Base-by-base conservation (phyloP, 2,888 invertebrate species). In the Azorinus chamasolen region DNA sequence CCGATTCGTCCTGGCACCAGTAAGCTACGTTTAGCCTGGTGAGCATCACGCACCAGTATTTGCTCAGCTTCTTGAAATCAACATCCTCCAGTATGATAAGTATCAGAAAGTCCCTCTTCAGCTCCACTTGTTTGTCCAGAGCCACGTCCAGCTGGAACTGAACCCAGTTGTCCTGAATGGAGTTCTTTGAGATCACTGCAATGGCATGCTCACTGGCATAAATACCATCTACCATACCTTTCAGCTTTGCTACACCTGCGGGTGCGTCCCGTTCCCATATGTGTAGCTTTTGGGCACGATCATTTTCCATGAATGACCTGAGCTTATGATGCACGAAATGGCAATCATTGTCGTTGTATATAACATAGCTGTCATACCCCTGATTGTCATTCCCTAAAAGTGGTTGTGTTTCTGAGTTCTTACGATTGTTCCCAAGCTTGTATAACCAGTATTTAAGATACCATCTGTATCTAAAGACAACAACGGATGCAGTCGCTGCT, bases 101-200 rank as follows among this genome's bases (percentile, higher is more conserved):
- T 14, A 77, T 58, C 16, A 83, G 16, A 24, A 46, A 62, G 16
- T 71, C 37, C 20, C 46, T 45, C 12, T 58, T 64, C 16, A 65
- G 50, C 18, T 64, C 43, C 22, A 79, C 43, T 12, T 64, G 54
- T 20, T 55, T 64, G 25, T 73, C 57, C 37, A 66, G n/a, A 2
- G 78, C 62, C 16, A 83, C 58, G 14, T 59, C 58, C 6, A 83
- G 25, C 41, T 83, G 74, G 55, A 83, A 83, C 12, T 75, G 51
- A 59, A 80, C 80, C 80, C 80, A 83, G 12, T 70, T 53, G 32
- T 75, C 58, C 22, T 68, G 66, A 22, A 77, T 55, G 54, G 79
- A 81, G 39, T 58, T 41, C 12, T 70, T 62, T 0, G 83, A 81
- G 24, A 83, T 46, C n/a, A 83, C 37, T 16, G 77, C 62, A 14